phyloP scores from a whole-genome alignment of 1,140 invertebrate species.

The Procambarus clarkii region DNA sequence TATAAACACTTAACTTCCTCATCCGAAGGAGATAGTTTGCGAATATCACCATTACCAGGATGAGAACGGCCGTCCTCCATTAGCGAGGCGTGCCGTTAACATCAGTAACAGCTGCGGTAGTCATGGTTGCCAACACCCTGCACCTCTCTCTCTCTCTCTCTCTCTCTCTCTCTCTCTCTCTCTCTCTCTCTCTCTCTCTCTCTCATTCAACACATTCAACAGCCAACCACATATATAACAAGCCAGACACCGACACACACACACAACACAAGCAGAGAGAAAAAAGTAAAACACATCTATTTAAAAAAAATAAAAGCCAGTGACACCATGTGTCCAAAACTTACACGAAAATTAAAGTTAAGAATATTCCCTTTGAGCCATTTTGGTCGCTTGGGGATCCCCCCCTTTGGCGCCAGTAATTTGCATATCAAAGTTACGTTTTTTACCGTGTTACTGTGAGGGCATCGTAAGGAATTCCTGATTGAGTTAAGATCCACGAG shows the following conservation, averaged over 20 bases:
- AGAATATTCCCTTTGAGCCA: slow-evolving; percentile 47
- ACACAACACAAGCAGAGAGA: background rate
- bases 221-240: background rate
- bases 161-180: no score
- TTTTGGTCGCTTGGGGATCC: background rate
- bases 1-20: background rate
- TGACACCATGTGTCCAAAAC: slow-evolving; percentile 25
- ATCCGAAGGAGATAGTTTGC: background rate
- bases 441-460: slow-evolving; percentile 36
- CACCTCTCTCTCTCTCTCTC: no score
- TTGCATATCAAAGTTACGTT: slow-evolving; percentile 56
- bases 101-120: background rate
- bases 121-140: background rate
- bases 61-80: background rate
- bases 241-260: background rate
- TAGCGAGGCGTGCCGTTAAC: background rate
- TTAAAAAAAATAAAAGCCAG: background rate
- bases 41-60: background rate
- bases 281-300: background rate
- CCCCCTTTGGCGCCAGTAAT: slow-evolving; percentile 14
- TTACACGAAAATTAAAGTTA: slow-evolving; percentile 49
- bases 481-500: slow-evolving; percentile 54
- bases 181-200: no score
- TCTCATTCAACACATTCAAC: no score
- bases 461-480: slow-evolving; percentile 41